Conservation (phyloP, 2,113 vertebrate genomes). For the Epinephelus fuscoguttatus region DNA sequence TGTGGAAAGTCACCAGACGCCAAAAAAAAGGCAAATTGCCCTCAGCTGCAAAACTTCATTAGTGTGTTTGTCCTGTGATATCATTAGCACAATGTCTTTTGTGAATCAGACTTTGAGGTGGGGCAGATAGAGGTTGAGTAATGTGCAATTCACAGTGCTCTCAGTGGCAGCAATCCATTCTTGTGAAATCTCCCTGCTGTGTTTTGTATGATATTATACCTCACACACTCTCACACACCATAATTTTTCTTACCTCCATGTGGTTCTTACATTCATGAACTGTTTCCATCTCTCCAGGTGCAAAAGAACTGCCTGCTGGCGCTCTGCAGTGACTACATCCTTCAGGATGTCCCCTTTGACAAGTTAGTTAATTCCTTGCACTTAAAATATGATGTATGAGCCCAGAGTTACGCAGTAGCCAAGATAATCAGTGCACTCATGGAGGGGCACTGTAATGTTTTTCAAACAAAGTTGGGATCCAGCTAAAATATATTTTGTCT, state of each 20-base stretch:
- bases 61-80: too few relatives aligned
- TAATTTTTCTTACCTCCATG: background rate
- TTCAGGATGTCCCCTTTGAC: constrained; percentile 95
- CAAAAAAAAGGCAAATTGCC: too few relatives aligned
- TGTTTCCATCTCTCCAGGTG: constrained; percentile 83
- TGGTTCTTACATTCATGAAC: background rate
- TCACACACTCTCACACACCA: background rate
- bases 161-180: too few relatives aligned
- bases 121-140: too few relatives aligned
- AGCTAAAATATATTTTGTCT: constrained; percentile 38
- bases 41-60: too few relatives aligned
- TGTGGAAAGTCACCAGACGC: too few relatives aligned
- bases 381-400: constrained; percentile 11
- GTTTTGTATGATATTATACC: background rate
- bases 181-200: too few relatives aligned
- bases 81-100: too few relatives aligned
- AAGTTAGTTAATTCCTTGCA: constrained; percentile 80
- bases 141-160: too few relatives aligned
- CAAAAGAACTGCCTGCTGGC: constrained; percentile 96
- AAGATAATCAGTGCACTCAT: constrained; percentile 43
- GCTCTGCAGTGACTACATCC: constrained; percentile 94
- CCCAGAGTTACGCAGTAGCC: constrained; percentile 5
- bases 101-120: too few relatives aligned
- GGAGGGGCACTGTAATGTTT: constrained; percentile 20
- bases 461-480: constrained; percentile 42